phyloP scores from a whole-genome alignment of 1,140 invertebrate genomes.

The Tetramorium alpestre region DNA sequence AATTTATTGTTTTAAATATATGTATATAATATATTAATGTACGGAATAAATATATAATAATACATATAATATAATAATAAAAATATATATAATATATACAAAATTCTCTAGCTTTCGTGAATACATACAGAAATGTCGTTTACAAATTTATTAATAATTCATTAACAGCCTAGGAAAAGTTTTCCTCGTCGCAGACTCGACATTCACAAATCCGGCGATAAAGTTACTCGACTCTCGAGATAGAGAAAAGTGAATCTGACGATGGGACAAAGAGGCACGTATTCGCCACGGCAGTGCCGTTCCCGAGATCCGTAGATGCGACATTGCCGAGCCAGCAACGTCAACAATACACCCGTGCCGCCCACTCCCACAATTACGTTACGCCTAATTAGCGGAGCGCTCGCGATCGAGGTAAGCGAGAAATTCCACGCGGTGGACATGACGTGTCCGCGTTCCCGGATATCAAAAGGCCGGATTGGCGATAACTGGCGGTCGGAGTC shows the following conservation, averaged over 20 bases:
- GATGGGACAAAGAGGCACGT: background rate
- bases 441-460: background rate
- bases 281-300: background rate
- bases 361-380: conserved; percentile 54
- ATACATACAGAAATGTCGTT: background rate
- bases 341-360: conserved; percentile 33
- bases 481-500: conserved; percentile 26
- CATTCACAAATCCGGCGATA: background rate
- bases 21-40: background rate
- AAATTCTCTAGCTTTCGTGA: background rate
- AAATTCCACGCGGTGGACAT: background rate
- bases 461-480: background rate
- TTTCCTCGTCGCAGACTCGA: background rate
- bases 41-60: too few species aligned
- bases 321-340: background rate
- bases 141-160: conserved; percentile 30
- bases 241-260: background rate
- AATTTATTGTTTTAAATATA: background rate
- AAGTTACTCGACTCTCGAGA: background rate
- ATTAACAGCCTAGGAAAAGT: background rate
- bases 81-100: background rate
- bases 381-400: conserved; percentile 9
- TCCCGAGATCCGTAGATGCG: background rate
- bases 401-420: background rate
- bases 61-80: too few species aligned